Conservation (phyloP, 2,888 invertebrate genomes). For the Pterostichus madidus region DNA sequence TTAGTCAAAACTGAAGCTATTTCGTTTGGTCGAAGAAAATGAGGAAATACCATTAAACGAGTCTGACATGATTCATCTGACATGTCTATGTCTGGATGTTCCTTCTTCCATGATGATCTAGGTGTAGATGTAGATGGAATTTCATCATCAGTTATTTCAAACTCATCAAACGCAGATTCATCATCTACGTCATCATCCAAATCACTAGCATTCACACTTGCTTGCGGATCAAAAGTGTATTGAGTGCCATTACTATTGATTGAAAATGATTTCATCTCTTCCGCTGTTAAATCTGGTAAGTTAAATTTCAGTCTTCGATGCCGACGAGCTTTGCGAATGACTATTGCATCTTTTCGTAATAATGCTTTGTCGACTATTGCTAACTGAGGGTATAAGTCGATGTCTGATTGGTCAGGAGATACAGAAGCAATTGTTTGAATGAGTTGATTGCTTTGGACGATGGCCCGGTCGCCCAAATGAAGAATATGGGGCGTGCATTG, state of each 20-base stretch:
- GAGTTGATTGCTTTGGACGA: constrained; percentile 66
- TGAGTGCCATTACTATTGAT: too few relatives aligned
- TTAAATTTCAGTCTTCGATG: constrained; percentile 67
- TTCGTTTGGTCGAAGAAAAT: constrained; percentile 70
- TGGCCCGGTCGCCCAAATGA: constrained; percentile 42
- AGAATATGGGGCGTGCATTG: constrained; percentile 67
- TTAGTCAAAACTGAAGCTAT: constrained; percentile 70
- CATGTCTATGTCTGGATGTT: too few relatives aligned
- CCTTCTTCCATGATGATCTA: too few relatives aligned
- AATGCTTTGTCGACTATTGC: constrained; percentile 68
- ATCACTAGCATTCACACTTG: too few relatives aligned
- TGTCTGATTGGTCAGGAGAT: constrained; percentile 55
- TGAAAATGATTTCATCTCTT: too few relatives aligned
- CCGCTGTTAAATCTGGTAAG: constrained; percentile 15
- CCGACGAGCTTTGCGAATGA: constrained; percentile 68
- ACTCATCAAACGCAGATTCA: too few relatives aligned
- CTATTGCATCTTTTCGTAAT: constrained; percentile 68
- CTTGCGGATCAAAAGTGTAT: too few relatives aligned
- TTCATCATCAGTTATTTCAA: neutral
- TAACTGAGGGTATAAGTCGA: constrained; percentile 67
- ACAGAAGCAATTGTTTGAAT: constrained; percentile 69
- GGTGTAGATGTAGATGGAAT: neutral
- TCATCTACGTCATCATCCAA: too few relatives aligned
- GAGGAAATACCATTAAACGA: constrained; percentile 70
- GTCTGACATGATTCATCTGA: constrained; percentile 69